Conservation (phyloP, 2,113 vertebrate genomes). For the Papio anubis region DNA sequence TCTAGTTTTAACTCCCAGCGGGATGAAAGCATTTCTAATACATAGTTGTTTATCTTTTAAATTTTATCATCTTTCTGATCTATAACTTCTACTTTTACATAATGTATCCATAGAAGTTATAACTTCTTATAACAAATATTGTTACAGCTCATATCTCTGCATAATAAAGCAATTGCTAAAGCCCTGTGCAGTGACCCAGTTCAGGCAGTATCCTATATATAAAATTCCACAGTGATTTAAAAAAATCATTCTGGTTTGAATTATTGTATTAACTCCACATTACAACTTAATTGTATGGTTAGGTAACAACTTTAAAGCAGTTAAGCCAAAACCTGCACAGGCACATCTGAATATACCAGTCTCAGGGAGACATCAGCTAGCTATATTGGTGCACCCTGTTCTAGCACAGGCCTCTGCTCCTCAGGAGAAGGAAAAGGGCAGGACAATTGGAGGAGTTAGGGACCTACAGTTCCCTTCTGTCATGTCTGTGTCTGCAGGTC, state of each 20-base stretch:
- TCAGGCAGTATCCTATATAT: background rate
- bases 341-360: background rate
- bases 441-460: background rate
- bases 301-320: background rate
- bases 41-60: slow-evolving; percentile 1
- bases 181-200: background rate
- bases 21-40: background rate
- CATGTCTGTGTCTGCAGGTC: background rate
- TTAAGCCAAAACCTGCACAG: background rate
- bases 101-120: background rate
- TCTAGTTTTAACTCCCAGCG: background rate
- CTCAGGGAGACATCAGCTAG: background rate
- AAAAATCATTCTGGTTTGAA: background rate
- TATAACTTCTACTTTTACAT: background rate
- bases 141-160: background rate
- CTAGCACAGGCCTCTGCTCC: background rate
- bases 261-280: background rate
- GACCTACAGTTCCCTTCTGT: background rate
- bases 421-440: background rate
- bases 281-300: background rate
- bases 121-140: background rate
- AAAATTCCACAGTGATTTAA: background rate
- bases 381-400: accelerated
- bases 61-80: background rate
- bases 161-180: slow-evolving; percentile 11